Percentiles rank a stretch among this genome's conserved stretches.
Evolutionary conservation across 2,888 invertebrate species (phyloP).

Genomic region (Catocala fraxini): DNA sequence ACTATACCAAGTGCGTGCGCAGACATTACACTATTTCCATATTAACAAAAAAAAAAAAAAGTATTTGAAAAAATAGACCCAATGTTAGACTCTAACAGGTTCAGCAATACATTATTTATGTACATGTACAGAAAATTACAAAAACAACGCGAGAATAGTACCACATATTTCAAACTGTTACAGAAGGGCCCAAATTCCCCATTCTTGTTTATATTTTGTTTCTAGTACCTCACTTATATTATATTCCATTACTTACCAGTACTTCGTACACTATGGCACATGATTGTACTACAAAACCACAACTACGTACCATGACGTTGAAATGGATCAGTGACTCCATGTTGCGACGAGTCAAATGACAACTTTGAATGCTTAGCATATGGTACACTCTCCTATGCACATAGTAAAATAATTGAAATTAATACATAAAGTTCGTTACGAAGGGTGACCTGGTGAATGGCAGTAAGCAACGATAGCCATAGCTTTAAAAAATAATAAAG

Average conservation of each 20-base stretch:
- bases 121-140: too few relatives aligned
- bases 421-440: slow-evolving; percentile 27
- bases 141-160: too few relatives aligned
- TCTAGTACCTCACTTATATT: not conserved
- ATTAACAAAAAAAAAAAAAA: too few relatives aligned
- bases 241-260: slow-evolving; percentile 1
- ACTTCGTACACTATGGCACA: slow-evolving; percentile 18
- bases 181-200: not conserved
- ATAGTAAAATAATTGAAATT: slow-evolving; percentile 18
- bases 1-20: too few relatives aligned
- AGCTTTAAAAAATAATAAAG: not conserved
- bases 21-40: too few relatives aligned
- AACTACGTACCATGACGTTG: slow-evolving; percentile 60
- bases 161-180: too few relatives aligned
- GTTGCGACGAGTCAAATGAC: slow-evolving; percentile 38
- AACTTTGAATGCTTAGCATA: slow-evolving; percentile 41
- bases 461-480: slow-evolving; percentile 7
- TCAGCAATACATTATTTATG: too few relatives aligned
- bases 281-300: slow-evolving; percentile 51
- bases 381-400: slow-evolving; percentile 21
- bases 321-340: slow-evolving; percentile 59
- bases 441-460: slow-evolving; percentile 31
- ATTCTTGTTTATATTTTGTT: too few relatives aligned
- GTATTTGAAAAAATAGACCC: too few relatives aligned
- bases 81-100: too few relatives aligned